Conservation (phyloP, 2,888 invertebrate genomes). For the Masnerella sp. region DNA sequence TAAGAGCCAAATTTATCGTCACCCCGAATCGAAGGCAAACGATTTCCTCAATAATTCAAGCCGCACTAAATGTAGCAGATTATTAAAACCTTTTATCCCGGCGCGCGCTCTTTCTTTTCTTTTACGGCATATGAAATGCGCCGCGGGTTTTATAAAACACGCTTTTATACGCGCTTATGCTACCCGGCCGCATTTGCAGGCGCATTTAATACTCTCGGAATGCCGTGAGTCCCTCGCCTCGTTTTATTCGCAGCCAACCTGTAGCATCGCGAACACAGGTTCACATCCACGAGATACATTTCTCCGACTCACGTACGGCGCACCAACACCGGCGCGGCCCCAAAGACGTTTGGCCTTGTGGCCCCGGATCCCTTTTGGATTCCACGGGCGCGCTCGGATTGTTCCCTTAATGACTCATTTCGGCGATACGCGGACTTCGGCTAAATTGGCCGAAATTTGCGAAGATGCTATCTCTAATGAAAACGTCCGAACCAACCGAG, state of each 20-base stretch:
- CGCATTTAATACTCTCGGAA: constrained; percentile 60
- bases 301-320: constrained; percentile 31
- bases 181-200: constrained; percentile 51
- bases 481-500: constrained; percentile 19
- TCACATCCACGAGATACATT: constrained; percentile 44
- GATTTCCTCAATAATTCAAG: constrained; percentile 43
- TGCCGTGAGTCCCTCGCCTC: constrained; percentile 56
- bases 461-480: constrained; percentile 48
- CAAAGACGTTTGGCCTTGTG: constrained; percentile 67
- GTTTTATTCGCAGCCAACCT: constrained; percentile 66
- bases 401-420: constrained; percentile 56
- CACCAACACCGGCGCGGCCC: constrained; percentile 62
- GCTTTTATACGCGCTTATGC: constrained; percentile 53
- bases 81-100: constrained; percentile 51
- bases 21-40: constrained; percentile 34
- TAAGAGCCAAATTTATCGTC: constrained; percentile 38
- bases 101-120: constrained; percentile 33
- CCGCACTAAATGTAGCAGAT: constrained; percentile 39
- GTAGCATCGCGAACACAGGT: constrained; percentile 48
- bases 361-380: constrained; percentile 62
- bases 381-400: constrained; percentile 42
- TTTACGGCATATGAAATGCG: constrained; percentile 41
- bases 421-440: constrained; percentile 37
- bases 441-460: constrained; percentile 48
- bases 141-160: constrained; percentile 51